Base-by-base conservation (phyloP, 2,797 vertebrate species). In the Ctenochaetus hawaiiensis region DNA sequence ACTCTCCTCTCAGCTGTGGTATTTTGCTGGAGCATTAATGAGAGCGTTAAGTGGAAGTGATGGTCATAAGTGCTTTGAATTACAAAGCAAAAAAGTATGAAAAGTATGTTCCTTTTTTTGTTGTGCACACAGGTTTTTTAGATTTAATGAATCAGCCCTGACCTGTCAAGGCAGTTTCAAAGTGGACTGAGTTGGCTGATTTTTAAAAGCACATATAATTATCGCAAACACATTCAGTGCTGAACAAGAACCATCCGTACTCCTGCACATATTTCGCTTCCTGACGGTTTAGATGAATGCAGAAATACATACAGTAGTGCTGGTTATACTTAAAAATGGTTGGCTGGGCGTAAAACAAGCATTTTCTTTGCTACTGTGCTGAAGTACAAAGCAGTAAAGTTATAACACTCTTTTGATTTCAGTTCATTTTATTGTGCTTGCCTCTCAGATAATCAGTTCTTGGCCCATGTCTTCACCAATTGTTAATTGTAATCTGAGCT, bases 1-100 rank as follows among this genome's bases (percentile, higher is more conserved):
- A 1, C 8, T 76, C 44, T 26, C 44, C 53, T n/a, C 57, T 54
- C 41, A 9, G 26, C 53, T 17, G 17, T 43, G 71, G 2, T 56
- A 37, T 77, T 76, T 72, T 18, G 65, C 45, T 59, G 52, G 48
- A 59, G 53, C 63, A 71, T 81, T 82, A 78, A 85, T 75, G 60
- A 80, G 45, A 5, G 45, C 17, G 56, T 60, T 11, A 48, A 56
- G 64, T 3, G 12, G 49, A 67, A 45, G 17, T 34, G 20, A 11
- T 70, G 45, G 54, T 57, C 52, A 49, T 1, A 64, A 23, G 56
- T 71, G 37, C 23, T 69, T 72, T 61, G 20, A 80, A 68, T 67
- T 59, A 39, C 57, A 78, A 75, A 65, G 64, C 14, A 1, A 37
- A 61, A 60, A 57, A 30, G 26, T 30, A 30, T 54, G 52, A 60